Evolutionary conservation across 2,888 invertebrate species (phyloP), one percentile per base, ranked within the genome.

Genomic region (Arge pagana): DNA sequence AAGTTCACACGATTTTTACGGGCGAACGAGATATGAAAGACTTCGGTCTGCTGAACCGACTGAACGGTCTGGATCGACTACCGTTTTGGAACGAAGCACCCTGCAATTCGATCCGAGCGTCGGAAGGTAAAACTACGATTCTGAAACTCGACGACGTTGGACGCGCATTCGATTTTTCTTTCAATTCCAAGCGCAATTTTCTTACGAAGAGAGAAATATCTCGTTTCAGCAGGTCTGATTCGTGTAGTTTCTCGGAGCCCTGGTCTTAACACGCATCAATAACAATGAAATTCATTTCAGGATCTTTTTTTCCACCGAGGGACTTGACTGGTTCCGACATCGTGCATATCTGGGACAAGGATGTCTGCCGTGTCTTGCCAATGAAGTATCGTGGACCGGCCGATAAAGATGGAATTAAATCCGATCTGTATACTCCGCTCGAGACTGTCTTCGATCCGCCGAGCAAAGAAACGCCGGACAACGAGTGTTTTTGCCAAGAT

Each of bases 271-370:
- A 7, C 7, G 7, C 28, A 7, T n/a, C 8, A 8, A 28, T n/a
- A 28, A 7, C 28, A 7, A n/a, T 7, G 7, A n/a, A 8, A 45
- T 41, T 13, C 15, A 4, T 18, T 23, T 16, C 43, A 79, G 92
- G 92, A 0, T 91, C 91, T 0, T 90, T 93, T 76, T 93, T 91
- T 70, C 92, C 92, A 0, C 92, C 92, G 0, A 82, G 90, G 0
- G 83, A 87, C 37, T 48, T 53, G 35, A 76, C 76, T 7, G 71
- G 73, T 52, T 79, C 83, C 0, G 86, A 92, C 68, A 77, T 83
- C 1, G 83, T 92, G 11, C 82, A 89, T 61, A 77, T 94, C 1
- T 95, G 90, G 73, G 92, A 93, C 69, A 92, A 92, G 71, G 93
- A 94, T 70, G 76, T 95, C 35, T 95, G 94, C 70, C 82, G 93